Evolutionary conservation across 2,113 vertebrate species (phyloP).

Genomic region (Entomyzon cyanotis): DNA sequence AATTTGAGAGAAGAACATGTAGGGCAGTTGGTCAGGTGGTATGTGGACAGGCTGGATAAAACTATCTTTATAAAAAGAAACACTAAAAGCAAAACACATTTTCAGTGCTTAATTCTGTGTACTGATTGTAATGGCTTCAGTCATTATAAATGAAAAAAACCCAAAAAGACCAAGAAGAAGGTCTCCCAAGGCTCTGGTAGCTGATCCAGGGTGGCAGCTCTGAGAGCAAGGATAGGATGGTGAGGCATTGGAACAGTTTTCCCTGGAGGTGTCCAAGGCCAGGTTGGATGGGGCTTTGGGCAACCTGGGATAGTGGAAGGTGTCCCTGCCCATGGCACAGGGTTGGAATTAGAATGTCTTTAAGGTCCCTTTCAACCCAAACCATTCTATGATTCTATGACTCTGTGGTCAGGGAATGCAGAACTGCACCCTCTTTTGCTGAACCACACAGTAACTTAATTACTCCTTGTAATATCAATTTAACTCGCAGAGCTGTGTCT

Average conservation of each 20-base stretch:
- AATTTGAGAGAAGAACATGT: neutral
- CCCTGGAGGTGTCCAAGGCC: neutral
- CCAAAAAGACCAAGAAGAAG: neutral
- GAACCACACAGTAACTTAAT: neutral
- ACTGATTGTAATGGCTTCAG: neutral
- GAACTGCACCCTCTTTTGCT: neutral
- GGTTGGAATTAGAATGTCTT: neutral
- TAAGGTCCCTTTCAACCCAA: neutral
- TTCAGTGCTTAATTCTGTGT: neutral
- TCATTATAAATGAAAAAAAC: neutral
- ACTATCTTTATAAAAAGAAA: neutral
- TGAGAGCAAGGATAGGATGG: neutral
- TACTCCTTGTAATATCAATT: neutral
- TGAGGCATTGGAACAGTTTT: neutral
- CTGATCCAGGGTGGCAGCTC: neutral
- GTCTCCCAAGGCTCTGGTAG: neutral
- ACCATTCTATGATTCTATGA: neutral
- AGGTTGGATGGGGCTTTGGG: neutral
- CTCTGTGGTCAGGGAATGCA: neutral
- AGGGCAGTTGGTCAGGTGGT: neutral
- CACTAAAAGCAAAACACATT: neutral
- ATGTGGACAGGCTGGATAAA: neutral
- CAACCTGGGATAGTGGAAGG: neutral
- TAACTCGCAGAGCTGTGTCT: neutral
- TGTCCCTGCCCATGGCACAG: neutral